Evolutionary conservation across 1,140 invertebrate genomes (phyloP).

Genomic region (Bombus sibiricus): DNA sequence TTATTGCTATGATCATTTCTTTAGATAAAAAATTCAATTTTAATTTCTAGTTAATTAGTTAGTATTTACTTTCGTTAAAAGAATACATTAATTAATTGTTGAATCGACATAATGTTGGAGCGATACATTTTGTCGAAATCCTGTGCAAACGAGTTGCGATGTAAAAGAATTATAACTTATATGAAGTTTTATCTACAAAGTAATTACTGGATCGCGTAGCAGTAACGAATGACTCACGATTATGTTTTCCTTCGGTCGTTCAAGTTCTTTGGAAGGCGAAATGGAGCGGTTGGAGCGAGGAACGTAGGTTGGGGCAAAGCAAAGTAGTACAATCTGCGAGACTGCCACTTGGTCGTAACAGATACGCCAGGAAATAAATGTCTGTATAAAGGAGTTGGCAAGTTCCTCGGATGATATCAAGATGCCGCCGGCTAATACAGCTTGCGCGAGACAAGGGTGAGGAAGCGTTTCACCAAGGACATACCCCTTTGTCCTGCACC

Average conservation of each 20-base stretch:
- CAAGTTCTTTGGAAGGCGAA: conserved; percentile 41
- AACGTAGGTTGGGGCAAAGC: conserved; percentile 35
- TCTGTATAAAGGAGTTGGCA: conserved; percentile 78
- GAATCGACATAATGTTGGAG: background rate
- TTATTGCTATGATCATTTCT: background rate
- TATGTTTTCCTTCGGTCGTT: conserved; percentile 66
- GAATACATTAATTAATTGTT: background rate
- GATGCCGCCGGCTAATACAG: conserved; percentile 74
- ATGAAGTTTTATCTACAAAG: conserved; percentile 28
- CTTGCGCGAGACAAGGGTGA: conserved; percentile 57
- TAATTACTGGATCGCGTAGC: conserved; percentile 63
- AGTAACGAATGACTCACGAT: conserved; percentile 73
- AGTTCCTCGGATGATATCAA: conserved; percentile 76
- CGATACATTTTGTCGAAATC: background rate
- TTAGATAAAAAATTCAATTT: background rate
- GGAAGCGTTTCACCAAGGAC: conserved; percentile 45
- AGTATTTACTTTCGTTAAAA: background rate
- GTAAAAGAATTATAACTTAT: background rate
- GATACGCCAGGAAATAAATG: conserved; percentile 76
- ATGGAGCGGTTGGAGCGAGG: background rate
- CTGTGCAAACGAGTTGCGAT: background rate
- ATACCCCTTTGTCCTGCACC: conserved; percentile 62
- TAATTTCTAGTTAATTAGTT: background rate
- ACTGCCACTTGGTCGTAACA: conserved; percentile 75
- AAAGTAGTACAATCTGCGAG: conserved; percentile 76